These are phyloP conservation scores for Heterotilapia buettikoferi DNA, from an alignment of 2,113 vertebrate genomes.

Conservation along the genomic window DNA sequence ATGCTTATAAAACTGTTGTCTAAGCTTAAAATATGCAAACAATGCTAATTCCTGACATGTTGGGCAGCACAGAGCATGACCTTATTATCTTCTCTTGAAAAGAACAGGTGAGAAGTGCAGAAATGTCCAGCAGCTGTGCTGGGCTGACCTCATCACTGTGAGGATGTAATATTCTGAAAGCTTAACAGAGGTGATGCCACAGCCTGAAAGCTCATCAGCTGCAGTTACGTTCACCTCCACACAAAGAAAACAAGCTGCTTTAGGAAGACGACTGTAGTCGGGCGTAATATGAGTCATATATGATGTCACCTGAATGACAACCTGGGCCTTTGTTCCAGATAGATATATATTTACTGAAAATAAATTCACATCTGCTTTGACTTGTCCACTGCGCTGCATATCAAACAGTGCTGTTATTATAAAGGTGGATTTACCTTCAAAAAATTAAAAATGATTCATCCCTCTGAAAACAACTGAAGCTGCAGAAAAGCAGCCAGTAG, in stretches of 20 bases:
- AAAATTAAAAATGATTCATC: background rate
- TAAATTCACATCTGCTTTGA: background rate
- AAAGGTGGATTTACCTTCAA: background rate
- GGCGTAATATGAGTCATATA: background rate
- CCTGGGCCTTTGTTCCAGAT: background rate
- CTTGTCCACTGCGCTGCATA: background rate
- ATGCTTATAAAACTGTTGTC: background rate
- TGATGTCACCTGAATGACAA: conserved; percentile 5
- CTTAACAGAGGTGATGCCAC: conserved; percentile 31
- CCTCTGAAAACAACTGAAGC: background rate
- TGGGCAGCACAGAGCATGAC: background rate
- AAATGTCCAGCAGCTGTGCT: background rate
- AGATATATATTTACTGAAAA: background rate
- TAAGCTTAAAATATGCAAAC: background rate
- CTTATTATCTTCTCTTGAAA: background rate
- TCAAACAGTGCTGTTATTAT: background rate
- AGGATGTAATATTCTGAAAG: background rate
- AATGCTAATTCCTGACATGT: background rate
- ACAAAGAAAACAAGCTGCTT: background rate
- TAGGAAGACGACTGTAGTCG: background rate
- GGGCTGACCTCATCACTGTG: conserved; percentile 21
- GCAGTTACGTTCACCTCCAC: conserved; percentile 25
- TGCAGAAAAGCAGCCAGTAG: background rate
- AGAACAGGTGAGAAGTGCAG: background rate
- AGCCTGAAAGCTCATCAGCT: background rate